These are phyloP conservation scores for Carassius auratus DNA, from an alignment of 2,113 vertebrate genomes.

Conservation along the genomic window DNA sequence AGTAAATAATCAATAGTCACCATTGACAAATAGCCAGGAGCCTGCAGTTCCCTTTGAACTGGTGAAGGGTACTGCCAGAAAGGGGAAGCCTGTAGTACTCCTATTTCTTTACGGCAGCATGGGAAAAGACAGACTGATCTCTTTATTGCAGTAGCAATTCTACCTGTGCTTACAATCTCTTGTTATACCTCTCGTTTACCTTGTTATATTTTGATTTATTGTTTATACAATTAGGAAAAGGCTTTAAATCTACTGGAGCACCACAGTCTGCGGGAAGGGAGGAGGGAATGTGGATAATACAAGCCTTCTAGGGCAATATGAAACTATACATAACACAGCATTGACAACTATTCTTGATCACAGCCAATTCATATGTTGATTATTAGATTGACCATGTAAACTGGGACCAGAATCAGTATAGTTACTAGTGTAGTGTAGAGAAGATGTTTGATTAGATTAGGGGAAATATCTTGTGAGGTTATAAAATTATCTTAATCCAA, in stretches of 20 bases:
- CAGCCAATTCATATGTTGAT: neutral
- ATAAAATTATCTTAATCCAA: neutral
- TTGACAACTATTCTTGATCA: neutral
- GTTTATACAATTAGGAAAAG: neutral
- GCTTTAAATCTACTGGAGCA: constrained; percentile 26
- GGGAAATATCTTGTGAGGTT: neutral
- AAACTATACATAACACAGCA: neutral
- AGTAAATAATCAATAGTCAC: constrained; percentile 68
- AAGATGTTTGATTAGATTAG: neutral
- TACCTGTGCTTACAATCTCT: constrained; percentile 14
- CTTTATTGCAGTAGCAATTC: constrained; percentile 53
- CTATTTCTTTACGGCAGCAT: constrained; percentile 67
- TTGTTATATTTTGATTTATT: neutral
- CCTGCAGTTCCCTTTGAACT: constrained; percentile 66
- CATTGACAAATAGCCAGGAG: constrained; percentile 73
- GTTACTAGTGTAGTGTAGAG: neutral
- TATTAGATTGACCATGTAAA: neutral
- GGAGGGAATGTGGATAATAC: neutral
- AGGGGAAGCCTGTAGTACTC: constrained; percentile 64
- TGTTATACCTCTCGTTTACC: neutral
- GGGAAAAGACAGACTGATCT: constrained; percentile 63
- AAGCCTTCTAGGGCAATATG: constrained; percentile 21
- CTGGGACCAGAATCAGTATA: neutral
- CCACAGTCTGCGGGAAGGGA: constrained; percentile 38
- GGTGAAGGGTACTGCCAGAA: constrained; percentile 63